Base-by-base conservation (phyloP, 2,113 vertebrate genomes). In the Charadrius vociferus region DNA sequence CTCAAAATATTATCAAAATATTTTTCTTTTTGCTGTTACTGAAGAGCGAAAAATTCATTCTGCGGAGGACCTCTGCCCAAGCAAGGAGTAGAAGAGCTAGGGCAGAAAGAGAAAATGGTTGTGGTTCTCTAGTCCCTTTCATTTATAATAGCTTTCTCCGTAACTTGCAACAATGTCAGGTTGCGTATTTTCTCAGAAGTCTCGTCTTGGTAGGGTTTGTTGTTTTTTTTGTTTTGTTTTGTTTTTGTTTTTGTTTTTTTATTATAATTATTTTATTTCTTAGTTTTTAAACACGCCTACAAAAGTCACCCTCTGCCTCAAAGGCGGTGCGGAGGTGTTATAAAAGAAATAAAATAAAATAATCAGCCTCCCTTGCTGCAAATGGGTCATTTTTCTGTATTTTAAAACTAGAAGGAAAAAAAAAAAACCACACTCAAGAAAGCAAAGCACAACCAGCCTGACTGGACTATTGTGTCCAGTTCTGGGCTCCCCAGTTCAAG, bases 1-100 rank as follows among this genome's bases (percentile, higher is more conserved):
- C 91, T 94, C 67, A 94, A 96, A 94, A 86, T 95, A 95, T 95
- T 97, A 94, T 94, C 45, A 97, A 94, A 97, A 94, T 97, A 90
- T 95, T 97, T 96, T 95, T 86, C 74, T 93, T 95, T 70, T 80
- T 96, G 45, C 73, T 82, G 52, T 62, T 94, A 62, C 56, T 73
- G 91, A 89, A 78, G 75, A 94, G 50, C 4, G 22, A 95, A 77
- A 81, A 58, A 53, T 87, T 59, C 0, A 7, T 91, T 92, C 65
- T 63, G 39, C 1, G 3, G 47, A 56, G 61, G 50, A 85, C 52
- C 58, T 43, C 37, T 41, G 59, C 43, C 0, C 6, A 89, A 74
- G 74, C 26, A 93, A 85, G 77, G 61, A 68, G 49, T 7, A 71
- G 43, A 91, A 83, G 58, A 72, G 24, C 32, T 56, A 21, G 22